A percentile compares a stretch with the other conserved stretches of the same genome.
These are phyloP conservation scores for Tinea pellionella DNA, from an alignment of 2,888 invertebrate genomes.

Conservation along the genomic window DNA sequence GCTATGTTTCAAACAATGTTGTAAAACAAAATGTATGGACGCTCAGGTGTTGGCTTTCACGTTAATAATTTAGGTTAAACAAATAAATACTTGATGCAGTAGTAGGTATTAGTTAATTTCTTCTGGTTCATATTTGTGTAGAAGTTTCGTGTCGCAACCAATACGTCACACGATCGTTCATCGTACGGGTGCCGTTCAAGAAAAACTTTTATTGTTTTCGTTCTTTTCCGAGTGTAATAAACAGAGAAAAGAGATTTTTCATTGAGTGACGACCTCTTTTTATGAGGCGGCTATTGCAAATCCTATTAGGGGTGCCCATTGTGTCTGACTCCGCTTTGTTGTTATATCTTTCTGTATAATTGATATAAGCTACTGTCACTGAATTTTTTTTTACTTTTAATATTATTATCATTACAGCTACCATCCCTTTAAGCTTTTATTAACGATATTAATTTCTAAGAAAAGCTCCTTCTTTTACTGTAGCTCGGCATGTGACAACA, in stretches of 20 bases:
- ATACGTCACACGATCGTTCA: neutral
- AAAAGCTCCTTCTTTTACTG: no score
- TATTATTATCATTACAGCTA: neutral
- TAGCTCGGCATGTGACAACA: no score
- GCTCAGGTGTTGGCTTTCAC: no score
- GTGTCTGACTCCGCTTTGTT: slow-evolving; percentile 34
- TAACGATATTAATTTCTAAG: neutral
- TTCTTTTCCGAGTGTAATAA: slow-evolving; percentile 44
- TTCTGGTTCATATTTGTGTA: no score
- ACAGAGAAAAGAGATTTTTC: slow-evolving; percentile 47
- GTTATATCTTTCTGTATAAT: slow-evolving; percentile 44
- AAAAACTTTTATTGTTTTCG: slow-evolving; percentile 56
- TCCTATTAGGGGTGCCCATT: slow-evolving; percentile 45
- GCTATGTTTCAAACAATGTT: no score
- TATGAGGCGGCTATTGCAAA: slow-evolving; percentile 45
- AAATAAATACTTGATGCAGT: no score
- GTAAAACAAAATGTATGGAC: no score
- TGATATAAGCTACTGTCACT: slow-evolving; percentile 34
- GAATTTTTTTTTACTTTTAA: neutral
- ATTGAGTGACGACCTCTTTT: slow-evolving; percentile 47
- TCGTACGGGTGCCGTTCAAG: neutral
- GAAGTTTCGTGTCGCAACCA: no score
- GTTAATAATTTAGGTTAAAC: no score
- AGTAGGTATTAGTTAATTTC: no score
- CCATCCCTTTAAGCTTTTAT: neutral